A percentile compares a stretch with the other conserved stretches of the same genome.
These are phyloP conservation scores for Parazoanthus atlanticus DNA, from an alignment of 92 coral and sea anemone genomes.

Conservation along the genomic window DNA sequence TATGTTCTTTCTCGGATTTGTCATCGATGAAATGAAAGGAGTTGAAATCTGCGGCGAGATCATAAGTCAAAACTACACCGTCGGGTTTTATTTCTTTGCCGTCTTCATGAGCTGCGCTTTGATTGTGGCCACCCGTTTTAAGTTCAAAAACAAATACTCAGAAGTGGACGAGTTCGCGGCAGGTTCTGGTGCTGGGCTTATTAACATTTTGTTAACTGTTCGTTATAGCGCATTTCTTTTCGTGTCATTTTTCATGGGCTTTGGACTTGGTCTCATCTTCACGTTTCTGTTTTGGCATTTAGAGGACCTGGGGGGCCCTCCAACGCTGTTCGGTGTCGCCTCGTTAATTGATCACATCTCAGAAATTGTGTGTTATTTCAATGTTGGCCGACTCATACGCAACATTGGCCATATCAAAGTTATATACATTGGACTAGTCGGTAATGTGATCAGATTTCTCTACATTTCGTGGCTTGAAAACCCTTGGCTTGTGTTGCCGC, in stretches of 20 bases:
- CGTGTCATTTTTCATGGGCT: constrained; percentile 95
- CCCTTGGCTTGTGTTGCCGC: constrained; percentile 97
- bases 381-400: constrained; percentile 88
- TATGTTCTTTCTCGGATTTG: constrained; percentile 93
- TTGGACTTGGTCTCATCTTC: constrained; percentile 92
- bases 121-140: constrained; percentile 94
- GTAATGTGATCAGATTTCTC: constrained; percentile 83
- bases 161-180: constrained; percentile 43
- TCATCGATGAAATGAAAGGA: constrained; percentile 91
- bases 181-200: constrained; percentile 66
- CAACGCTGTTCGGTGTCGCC: constrained; percentile 98
- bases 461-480: constrained; percentile 88
- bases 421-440: constrained; percentile 88
- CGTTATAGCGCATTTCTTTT: constrained; percentile 85
- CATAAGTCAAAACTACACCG: constrained; percentile 95
- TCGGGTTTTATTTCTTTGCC: constrained; percentile 94
- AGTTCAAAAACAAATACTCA: constrained; percentile 72
- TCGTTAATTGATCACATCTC: constrained; percentile 96
- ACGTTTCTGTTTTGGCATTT: constrained; percentile 99
- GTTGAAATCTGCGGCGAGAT: constrained; percentile 98
- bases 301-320: constrained; percentile 99
- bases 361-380: constrained; percentile 93
- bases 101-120: constrained; percentile 95
- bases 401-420: constrained; percentile 91
- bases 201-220: constrained; percentile 71